These are phyloP conservation scores for Keiferia lycopersicella DNA, from an alignment of 2,888 invertebrate genomes.

Conservation along the genomic window DNA sequence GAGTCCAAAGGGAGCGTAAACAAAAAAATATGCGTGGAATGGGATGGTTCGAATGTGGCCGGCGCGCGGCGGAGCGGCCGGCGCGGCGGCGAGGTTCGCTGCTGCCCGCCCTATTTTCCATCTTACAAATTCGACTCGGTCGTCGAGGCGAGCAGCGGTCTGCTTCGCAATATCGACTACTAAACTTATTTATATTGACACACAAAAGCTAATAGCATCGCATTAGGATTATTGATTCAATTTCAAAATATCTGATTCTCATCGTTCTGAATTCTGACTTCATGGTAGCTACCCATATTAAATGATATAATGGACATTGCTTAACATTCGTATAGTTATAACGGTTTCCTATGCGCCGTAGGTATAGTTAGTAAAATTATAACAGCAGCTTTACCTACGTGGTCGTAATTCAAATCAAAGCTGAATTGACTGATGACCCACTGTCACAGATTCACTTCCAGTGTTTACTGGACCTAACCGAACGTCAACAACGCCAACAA, in stretches of 20 bases:
- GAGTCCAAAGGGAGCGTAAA: constrained; percentile 44
- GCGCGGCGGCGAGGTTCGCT: constrained; percentile 13
- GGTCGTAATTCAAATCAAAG: too few species aligned
- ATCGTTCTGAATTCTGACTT: too few species aligned
- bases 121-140: constrained; percentile 26
- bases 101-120: constrained; percentile 29
- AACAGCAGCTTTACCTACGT: too few species aligned
- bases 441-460: neutral
- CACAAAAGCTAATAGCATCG: too few species aligned
- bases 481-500: neutral
- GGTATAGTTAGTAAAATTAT: too few species aligned
- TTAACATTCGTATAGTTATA: too few species aligned
- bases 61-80: neutral
- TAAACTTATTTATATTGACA: neutral
- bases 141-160: neutral
- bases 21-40: constrained; percentile 46
- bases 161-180: neutral
- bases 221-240: too few species aligned
- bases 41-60: constrained; percentile 29
- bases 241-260: too few species aligned
- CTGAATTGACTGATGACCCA: too few species aligned
- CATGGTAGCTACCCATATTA: too few species aligned
- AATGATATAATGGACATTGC: too few species aligned
- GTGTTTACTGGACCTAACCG: neutral
- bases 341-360: too few species aligned